Conservation (phyloP, 2,888 invertebrate genomes). For the Pristionchus entomophagus region DNA sequence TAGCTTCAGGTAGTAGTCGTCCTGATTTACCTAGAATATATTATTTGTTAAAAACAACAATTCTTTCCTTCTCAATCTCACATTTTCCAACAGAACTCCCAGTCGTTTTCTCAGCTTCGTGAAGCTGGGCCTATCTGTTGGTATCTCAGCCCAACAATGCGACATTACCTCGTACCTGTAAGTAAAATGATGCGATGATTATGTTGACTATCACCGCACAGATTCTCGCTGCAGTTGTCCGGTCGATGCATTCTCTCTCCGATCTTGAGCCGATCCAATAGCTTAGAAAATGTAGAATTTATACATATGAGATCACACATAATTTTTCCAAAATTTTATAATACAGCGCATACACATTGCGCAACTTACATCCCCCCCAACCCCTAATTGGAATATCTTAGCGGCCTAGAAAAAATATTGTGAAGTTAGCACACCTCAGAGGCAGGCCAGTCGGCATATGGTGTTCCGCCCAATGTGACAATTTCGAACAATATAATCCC, state of each 20-base stretch:
- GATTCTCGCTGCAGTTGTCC: not conserved
- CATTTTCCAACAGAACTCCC: not conserved
- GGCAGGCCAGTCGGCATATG: too few species aligned
- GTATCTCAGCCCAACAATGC: not conserved
- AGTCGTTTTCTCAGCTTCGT: not conserved
- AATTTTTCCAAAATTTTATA: too few species aligned
- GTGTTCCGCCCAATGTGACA: too few species aligned
- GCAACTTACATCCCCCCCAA: not conserved
- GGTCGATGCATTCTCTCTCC: not conserved
- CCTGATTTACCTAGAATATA: not conserved
- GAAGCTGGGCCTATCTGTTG: not conserved
- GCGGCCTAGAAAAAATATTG: constrained; percentile 1
- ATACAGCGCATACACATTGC: too few species aligned
- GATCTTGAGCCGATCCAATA: not conserved
- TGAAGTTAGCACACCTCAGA: constrained; percentile 9
- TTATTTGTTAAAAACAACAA: not conserved
- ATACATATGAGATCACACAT: not conserved
- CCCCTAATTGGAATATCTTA: not conserved
- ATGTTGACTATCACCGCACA: not conserved
- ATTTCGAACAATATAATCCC: too few species aligned
- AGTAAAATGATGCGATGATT: not conserved
- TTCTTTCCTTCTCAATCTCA: not conserved
- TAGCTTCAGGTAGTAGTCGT: too few species aligned
- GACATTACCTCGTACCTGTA: not conserved
- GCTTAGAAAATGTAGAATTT: not conserved